Conservation (phyloP, 2,797 vertebrate genomes). For the Cephalopachus bancanus region DNA sequence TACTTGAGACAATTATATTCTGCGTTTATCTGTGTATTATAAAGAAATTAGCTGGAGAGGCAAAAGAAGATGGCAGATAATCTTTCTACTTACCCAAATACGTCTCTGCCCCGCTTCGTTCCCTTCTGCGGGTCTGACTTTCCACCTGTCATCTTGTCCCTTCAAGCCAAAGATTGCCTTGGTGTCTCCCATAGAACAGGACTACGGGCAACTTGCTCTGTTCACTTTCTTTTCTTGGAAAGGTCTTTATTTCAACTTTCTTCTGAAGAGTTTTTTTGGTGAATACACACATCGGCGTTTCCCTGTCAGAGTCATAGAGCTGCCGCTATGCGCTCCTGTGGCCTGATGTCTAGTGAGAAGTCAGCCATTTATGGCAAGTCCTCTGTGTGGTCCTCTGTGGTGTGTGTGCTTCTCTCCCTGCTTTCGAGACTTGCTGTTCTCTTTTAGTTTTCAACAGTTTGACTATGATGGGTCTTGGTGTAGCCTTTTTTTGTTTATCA, state of each 20-base stretch:
- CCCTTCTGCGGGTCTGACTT: slow-evolving; percentile 7
- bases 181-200: background rate
- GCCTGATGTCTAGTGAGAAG: background rate
- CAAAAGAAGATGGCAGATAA: too few relatives aligned
- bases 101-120: background rate
- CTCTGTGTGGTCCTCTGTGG: background rate
- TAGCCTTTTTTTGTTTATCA: background rate
- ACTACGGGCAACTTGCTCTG: background rate
- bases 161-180: background rate
- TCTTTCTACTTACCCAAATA: background rate
- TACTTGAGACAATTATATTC: background rate
- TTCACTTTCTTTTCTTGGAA: background rate
- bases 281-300: background rate
- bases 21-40: background rate
- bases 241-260: background rate
- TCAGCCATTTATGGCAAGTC: background rate
- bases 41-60: background rate
- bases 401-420: background rate
- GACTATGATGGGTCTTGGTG: background rate
- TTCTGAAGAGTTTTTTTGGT: background rate
- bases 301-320: too few relatives aligned
- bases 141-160: background rate
- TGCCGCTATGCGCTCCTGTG: background rate
- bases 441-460: too few relatives aligned
- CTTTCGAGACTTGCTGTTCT: background rate